A percentile compares a stretch with the other conserved stretches of the same genome.
Conservation (phyloP, 2,797 vertebrate species). For the Sparus aurata region DNA sequence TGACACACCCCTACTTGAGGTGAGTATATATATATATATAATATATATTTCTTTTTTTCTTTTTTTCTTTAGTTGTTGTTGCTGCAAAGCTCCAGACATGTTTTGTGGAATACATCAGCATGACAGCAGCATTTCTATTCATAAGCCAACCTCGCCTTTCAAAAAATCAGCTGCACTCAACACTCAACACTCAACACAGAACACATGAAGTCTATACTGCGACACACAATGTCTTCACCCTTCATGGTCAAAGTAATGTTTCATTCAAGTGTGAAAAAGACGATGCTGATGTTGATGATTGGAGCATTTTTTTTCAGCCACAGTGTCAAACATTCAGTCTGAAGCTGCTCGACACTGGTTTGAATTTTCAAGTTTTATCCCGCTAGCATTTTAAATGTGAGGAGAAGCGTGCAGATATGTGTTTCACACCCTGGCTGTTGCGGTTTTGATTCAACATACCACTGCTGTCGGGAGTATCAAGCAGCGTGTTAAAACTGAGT, state of each 20-base stretch:
- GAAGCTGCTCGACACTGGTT: background rate
- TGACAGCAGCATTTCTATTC: too few species aligned
- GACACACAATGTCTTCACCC: background rate
- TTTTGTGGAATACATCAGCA: background rate
- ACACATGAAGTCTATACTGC: background rate
- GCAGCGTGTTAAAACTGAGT: constrained; percentile 17
- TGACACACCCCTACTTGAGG: too few species aligned
- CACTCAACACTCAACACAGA: background rate
- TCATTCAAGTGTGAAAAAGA: background rate
- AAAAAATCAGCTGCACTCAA: background rate
- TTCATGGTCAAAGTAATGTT: background rate
- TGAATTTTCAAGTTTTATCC: background rate
- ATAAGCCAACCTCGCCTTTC: too few species aligned
- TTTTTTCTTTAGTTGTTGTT: too few species aligned
- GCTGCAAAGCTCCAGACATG: background rate
- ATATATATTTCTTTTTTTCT: too few species aligned
- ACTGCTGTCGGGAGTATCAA: constrained; percentile 1
- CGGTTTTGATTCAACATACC: background rate
- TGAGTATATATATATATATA: too few species aligned
- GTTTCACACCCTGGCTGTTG: background rate
- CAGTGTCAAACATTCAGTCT: background rate
- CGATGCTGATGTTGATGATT: background rate
- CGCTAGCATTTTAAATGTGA: background rate
- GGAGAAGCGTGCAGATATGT: background rate
- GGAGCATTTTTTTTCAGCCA: background rate